Evolutionary conservation across 2,113 vertebrate species (phyloP).

Genomic region (Oncorhynchus mykiss): DNA sequence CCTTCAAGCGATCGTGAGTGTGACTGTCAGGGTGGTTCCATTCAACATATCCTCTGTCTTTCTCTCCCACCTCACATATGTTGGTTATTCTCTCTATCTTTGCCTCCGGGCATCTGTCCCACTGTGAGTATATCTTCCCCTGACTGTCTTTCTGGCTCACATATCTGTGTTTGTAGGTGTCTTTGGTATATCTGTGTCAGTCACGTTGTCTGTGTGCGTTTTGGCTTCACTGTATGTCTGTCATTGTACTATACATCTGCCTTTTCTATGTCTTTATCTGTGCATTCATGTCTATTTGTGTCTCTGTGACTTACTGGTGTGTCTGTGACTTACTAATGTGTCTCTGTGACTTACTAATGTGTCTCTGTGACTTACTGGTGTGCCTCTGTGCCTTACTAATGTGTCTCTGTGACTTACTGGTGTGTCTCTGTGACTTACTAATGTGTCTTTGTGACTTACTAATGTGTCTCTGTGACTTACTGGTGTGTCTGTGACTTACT

Average conservation of each 20-base stretch:
- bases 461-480: no score
- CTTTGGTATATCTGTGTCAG: slow-evolving; percentile 27
- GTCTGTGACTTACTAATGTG: not conserved
- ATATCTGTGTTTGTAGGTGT: slow-evolving; percentile 32
- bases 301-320: slow-evolving; percentile 3
- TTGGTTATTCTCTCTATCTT: slow-evolving; percentile 43
- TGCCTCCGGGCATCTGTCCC: slow-evolving; percentile 57
- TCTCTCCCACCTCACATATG: slow-evolving; percentile 41
- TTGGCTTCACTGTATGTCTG: slow-evolving; percentile 2
- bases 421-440: no score
- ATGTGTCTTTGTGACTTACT: no score
- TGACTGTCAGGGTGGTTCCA: slow-evolving; percentile 58
- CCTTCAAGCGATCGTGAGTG: slow-evolving; percentile 86
- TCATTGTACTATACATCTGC: slow-evolving; percentile 4
- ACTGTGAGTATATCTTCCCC: slow-evolving; percentile 21
- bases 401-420: no score
- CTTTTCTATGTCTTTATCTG: not conserved
- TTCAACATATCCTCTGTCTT: slow-evolving; percentile 51
- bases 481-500: no score
- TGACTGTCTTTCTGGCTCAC: slow-evolving; percentile 38
- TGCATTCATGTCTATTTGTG: slow-evolving; percentile 37
- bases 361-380: not conserved
- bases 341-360: slow-evolving; percentile 4
- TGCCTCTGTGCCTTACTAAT: no score
- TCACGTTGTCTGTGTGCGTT: slow-evolving; percentile 31